Evolutionary conservation across 2,888 invertebrate genomes (phyloP).

Genomic region (Trichopoda pennipes): DNA sequence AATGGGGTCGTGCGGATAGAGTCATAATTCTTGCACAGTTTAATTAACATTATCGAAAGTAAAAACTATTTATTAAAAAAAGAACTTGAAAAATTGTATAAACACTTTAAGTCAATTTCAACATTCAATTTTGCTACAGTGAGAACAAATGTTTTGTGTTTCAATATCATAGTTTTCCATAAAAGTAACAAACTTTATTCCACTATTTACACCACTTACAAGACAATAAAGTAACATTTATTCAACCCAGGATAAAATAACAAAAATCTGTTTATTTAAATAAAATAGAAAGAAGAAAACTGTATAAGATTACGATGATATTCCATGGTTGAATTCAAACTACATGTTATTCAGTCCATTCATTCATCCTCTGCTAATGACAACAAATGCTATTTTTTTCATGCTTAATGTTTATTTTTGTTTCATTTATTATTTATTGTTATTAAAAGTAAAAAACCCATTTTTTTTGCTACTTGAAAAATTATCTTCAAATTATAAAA

Average conservation of each 20-base stretch:
- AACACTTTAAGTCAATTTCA: no score
- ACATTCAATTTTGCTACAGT: neutral
- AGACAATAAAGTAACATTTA: conserved; percentile 7
- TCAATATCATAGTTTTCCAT: neutral
- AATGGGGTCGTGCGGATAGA: no score
- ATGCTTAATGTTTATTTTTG: conserved; percentile 35
- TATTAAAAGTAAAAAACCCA: conserved; percentile 16
- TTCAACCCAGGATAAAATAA: conserved; percentile 2
- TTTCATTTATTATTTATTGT: conserved; percentile 58
- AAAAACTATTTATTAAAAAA: no score
- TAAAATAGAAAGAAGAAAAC: neutral
- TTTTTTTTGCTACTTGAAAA: conserved; percentile 57
- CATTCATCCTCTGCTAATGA: conserved; percentile 42
- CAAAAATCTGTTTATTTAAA: conserved; percentile 22
- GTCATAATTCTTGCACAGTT: no score
- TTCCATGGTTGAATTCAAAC: conserved; percentile 57
- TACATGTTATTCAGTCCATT: conserved; percentile 18
- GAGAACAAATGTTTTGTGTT: neutral
- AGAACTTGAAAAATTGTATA: no score
- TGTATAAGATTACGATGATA: conserved; percentile 45
- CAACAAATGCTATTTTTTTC: conserved; percentile 33
- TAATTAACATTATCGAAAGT: no score
- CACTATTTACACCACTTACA: conserved; percentile 1
- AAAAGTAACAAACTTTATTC: neutral
- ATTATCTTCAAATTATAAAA: conserved; percentile 67